Conservation (phyloP, 2,797 vertebrate species). For the Pteronotus mesoamericanus region DNA sequence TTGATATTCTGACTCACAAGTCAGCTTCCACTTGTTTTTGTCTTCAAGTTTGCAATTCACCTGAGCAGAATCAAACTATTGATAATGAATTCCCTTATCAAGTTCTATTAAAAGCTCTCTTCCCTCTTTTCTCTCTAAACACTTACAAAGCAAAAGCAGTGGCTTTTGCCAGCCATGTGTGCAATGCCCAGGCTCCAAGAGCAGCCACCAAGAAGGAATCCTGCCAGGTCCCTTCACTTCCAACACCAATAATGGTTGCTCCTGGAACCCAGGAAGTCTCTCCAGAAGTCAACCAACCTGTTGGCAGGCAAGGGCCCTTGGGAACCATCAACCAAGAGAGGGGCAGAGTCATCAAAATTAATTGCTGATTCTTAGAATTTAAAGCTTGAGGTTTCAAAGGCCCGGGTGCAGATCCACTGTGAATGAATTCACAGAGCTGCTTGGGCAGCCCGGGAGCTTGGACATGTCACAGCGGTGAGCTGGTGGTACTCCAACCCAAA, state of each 20-base stretch:
- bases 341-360: constrained; percentile 72
- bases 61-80: background rate
- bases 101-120: background rate
- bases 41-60: background rate
- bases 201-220: background rate
- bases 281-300: constrained; percentile 45
- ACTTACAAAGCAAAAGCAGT: background rate
- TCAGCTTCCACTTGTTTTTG: background rate
- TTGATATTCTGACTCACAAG: background rate
- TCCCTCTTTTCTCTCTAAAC: background rate
- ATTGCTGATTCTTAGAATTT: constrained; percentile 74
- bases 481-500: constrained; percentile 71
- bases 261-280: constrained; percentile 48
- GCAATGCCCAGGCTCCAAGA: constrained; percentile 33
- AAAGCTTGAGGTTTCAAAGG: constrained; percentile 56
- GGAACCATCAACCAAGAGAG: constrained; percentile 23
- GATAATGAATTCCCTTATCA: background rate
- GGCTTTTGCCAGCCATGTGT: background rate
- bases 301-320: background rate
- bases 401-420: constrained; percentile 59
- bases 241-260: constrained; percentile 9
- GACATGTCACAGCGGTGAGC: background rate
- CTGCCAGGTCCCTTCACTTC: background rate
- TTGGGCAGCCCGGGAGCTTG: constrained; percentile 66
- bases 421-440: constrained; percentile 73